Percentiles rank a stretch among this genome's conserved stretches.
Conservation (phyloP, 2,888 invertebrate species). For the Pteria penguin region DNA sequence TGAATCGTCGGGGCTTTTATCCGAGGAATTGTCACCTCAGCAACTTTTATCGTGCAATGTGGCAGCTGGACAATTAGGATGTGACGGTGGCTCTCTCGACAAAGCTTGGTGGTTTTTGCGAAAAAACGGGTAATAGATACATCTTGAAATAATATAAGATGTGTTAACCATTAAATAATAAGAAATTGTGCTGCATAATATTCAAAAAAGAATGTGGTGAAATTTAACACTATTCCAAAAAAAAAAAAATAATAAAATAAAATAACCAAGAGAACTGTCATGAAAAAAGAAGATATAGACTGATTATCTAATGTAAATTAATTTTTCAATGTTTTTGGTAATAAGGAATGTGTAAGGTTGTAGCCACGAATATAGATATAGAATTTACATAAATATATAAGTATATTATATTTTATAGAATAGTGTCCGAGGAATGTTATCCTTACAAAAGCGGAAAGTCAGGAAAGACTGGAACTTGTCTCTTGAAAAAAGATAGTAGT, state of each 20-base stretch:
- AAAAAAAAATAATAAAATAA: no score
- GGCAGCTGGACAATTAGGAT: constrained; percentile 85
- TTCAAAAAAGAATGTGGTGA: no score
- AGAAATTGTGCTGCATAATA: no score
- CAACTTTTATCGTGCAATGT: constrained; percentile 91
- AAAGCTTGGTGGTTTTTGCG: constrained; percentile 94
- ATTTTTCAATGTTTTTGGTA: neutral
- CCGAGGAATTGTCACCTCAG: constrained; percentile 90
- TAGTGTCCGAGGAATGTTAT: constrained; percentile 92
- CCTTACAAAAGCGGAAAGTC: constrained; percentile 85
- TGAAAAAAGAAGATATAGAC: no score
- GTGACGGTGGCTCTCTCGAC: constrained; percentile 93
- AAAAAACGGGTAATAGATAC: constrained; percentile 85
- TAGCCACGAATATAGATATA: no score
- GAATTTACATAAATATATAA: no score
- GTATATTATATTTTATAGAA: constrained; percentile 82
- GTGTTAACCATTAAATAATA: no score
- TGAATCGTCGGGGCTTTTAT: constrained; percentile 87
- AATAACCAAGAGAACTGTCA: no score
- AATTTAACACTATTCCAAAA: no score
- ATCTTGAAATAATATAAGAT: no score
- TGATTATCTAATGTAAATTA: neutral
- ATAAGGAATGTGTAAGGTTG: no score
- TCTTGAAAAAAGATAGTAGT: constrained; percentile 79
- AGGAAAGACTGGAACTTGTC: constrained; percentile 85